A percentile compares a stretch with the other conserved stretches of the same genome.
These are phyloP conservation scores for Andrena chrysosceles DNA, from an alignment of 2,888 invertebrate species.

Conservation along the genomic window DNA sequence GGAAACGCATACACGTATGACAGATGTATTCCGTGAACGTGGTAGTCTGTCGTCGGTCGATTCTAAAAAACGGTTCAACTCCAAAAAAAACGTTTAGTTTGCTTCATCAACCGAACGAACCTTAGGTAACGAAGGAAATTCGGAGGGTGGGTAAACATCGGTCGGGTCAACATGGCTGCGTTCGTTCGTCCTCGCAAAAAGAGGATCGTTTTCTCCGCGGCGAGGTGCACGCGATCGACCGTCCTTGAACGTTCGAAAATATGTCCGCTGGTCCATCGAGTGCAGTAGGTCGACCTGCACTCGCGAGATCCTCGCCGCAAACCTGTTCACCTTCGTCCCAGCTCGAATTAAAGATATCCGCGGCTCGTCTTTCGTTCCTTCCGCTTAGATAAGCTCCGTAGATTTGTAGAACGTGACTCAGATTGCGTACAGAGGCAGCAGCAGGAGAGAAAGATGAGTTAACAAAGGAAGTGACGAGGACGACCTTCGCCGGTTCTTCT, in stretches of 20 bases:
- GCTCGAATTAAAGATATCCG: constrained; percentile 33
- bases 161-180: not conserved
- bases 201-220: not conserved
- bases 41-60: not conserved
- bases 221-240: constrained; percentile 20
- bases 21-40: not conserved
- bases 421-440: not conserved
- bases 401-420: constrained; percentile 38
- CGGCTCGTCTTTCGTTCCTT: constrained; percentile 55
- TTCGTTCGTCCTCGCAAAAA: constrained; percentile 3
- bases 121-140: constrained; percentile 21
- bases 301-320: constrained; percentile 50
- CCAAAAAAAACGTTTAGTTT: not conserved
- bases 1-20: not conserved
- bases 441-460: not conserved
- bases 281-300: constrained; percentile 52
- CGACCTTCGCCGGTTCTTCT: constrained; percentile 1
- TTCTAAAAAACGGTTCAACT: not conserved
- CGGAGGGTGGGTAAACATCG: not conserved
- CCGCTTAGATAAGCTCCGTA: constrained; percentile 49
- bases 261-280: constrained; percentile 37
- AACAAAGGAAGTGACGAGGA: constrained; percentile 19
- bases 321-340: constrained; percentile 67
- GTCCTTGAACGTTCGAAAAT: constrained; percentile 67
- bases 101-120: not conserved